phyloP scores from a whole-genome alignment of 2,888 invertebrate species.

The Diarsia rubi region DNA sequence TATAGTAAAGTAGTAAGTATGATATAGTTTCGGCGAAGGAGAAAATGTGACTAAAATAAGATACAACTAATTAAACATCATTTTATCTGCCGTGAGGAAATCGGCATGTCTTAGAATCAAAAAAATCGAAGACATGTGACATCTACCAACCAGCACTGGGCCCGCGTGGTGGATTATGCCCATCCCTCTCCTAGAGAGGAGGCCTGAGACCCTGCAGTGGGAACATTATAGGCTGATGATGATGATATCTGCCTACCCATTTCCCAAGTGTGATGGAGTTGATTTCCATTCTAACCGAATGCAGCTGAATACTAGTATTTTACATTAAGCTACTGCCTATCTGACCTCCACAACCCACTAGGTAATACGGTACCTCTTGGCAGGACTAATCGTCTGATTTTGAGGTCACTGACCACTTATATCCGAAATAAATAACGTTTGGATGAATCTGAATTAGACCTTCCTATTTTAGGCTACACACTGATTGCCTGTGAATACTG shows the following conservation, averaged over 20 bases:
- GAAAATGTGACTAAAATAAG: background rate
- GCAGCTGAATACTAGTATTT: background rate
- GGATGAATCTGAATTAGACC: background rate
- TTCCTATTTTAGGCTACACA: background rate
- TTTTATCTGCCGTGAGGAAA: too few species aligned
- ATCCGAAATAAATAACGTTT: background rate
- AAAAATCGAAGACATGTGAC: too few species aligned
- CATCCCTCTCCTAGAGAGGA: too few species aligned
- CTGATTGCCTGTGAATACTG: background rate
- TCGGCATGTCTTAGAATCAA: too few species aligned
- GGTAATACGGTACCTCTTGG: background rate
- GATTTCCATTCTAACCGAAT: background rate
- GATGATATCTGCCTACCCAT: background rate
- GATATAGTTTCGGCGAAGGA: background rate
- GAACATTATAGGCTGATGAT: too few species aligned
- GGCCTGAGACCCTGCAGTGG: too few species aligned
- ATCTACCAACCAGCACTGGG: too few species aligned
- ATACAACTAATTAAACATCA: background rate
- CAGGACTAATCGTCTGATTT: background rate
- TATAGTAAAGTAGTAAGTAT: background rate
- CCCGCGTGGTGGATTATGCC: too few species aligned
- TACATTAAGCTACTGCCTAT: background rate
- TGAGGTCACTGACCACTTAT: background rate
- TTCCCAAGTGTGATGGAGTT: background rate
- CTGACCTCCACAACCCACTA: background rate